These are phyloP conservation scores for Charina bottae DNA, from an alignment of 2,113 vertebrate species.

Conservation along the genomic window DNA sequence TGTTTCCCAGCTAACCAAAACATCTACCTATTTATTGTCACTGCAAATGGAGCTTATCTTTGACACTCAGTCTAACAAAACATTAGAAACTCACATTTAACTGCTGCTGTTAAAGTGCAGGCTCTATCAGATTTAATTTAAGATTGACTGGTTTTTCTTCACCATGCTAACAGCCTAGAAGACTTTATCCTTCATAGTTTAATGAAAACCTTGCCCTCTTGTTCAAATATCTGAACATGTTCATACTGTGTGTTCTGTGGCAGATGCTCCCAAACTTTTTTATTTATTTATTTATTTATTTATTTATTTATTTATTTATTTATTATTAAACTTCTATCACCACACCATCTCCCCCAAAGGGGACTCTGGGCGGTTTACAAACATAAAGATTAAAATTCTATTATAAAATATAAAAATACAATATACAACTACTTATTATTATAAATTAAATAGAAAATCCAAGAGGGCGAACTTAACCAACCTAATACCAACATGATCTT, in stretches of 20 bases:
- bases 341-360: too few species aligned
- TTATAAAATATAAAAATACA: too few species aligned
- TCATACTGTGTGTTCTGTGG: not conserved
- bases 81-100: constrained; percentile 22
- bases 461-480: too few species aligned
- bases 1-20: constrained; percentile 14
- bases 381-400: too few species aligned
- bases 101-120: constrained; percentile 21
- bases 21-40: constrained; percentile 17
- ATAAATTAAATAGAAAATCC: too few species aligned
- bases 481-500: too few species aligned
- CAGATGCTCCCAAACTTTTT: not conserved
- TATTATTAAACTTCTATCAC: too few species aligned
- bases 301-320: too few species aligned
- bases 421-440: too few species aligned
- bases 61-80: constrained; percentile 12
- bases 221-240: not conserved
- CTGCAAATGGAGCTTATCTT: constrained; percentile 36
- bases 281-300: too few species aligned
- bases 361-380: too few species aligned
- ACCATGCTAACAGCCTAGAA: not conserved
- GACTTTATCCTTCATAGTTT: not conserved
- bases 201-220: constrained; percentile 4
- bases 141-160: constrained; percentile 15
- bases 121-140: constrained; percentile 38